Conservation (phyloP, 2,113 vertebrate genomes). For the Anthoscopus minutus region DNA sequence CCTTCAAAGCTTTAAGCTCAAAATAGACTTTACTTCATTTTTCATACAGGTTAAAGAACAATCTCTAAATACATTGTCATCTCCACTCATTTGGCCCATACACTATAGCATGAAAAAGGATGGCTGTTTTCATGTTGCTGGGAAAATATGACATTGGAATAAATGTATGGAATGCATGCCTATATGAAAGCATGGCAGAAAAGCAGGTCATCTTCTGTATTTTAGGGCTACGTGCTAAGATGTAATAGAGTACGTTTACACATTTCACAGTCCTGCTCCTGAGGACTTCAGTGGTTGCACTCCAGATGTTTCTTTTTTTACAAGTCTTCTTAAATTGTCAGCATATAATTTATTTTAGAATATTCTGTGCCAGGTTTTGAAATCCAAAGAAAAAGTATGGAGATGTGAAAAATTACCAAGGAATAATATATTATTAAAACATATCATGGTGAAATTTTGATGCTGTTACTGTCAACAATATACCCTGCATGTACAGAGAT, state of each 20-base stretch:
- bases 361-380: background rate
- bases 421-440: background rate
- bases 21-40: background rate
- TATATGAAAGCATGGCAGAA: background rate
- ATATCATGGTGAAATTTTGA: background rate
- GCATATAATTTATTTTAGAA: background rate
- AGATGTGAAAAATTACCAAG: background rate
- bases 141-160: background rate
- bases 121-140: background rate
- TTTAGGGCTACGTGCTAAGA: background rate
- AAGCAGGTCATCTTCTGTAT: background rate
- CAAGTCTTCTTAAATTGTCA: background rate
- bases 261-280: background rate
- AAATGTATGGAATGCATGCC: background rate
- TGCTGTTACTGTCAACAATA: background rate
- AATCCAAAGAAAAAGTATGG: background rate
- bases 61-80: background rate
- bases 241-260: background rate
- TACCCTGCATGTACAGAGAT: background rate
- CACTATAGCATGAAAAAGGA: background rate
- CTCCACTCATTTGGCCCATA: background rate
- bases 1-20: background rate
- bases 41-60: background rate
- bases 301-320: background rate
- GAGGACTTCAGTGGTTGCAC: background rate